Conservation (phyloP, 2,888 invertebrate species). For the Hypsopygia costalis region DNA sequence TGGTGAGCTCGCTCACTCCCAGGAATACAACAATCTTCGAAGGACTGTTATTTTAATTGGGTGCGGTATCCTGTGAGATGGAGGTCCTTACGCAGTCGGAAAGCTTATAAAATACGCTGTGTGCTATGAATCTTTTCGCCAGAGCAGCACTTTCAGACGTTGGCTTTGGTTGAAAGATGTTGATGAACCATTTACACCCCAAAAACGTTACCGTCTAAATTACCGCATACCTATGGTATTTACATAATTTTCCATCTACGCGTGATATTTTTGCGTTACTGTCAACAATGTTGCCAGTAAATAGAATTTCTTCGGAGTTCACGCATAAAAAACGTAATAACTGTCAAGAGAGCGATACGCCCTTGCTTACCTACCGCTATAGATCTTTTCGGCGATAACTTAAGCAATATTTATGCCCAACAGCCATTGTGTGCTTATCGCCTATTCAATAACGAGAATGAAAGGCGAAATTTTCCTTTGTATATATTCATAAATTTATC, state of each 20-base stretch:
- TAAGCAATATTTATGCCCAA: conserved; percentile 55
- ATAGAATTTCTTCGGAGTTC: conserved; percentile 56
- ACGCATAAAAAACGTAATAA: conserved; percentile 63
- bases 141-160: too few relatives aligned
- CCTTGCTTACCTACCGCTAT: conserved; percentile 37
- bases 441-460: conserved; percentile 46
- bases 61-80: too few relatives aligned
- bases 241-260: conserved; percentile 10
- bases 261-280: conserved; percentile 37
- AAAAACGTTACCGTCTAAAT: neutral
- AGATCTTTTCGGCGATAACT: conserved; percentile 52
- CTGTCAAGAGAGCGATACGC: conserved; percentile 55
- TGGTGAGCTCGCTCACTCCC: too few relatives aligned
- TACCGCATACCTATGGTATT: neutral
- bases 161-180: too few relatives aligned
- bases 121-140: too few relatives aligned
- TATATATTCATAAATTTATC: conserved; percentile 20
- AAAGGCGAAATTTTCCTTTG: conserved; percentile 31
- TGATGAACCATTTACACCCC: too few relatives aligned
- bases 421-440: conserved; percentile 50
- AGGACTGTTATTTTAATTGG: too few relatives aligned
- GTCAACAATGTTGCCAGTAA: conserved; percentile 50
- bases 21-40: too few relatives aligned
- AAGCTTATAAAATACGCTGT: too few relatives aligned
- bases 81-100: too few relatives aligned